A percentile compares a stretch with the other conserved stretches of the same genome.
These are phyloP conservation scores for Amphipyra tragopoginis DNA, from an alignment of 2,888 invertebrate genomes.

Conservation along the genomic window DNA sequence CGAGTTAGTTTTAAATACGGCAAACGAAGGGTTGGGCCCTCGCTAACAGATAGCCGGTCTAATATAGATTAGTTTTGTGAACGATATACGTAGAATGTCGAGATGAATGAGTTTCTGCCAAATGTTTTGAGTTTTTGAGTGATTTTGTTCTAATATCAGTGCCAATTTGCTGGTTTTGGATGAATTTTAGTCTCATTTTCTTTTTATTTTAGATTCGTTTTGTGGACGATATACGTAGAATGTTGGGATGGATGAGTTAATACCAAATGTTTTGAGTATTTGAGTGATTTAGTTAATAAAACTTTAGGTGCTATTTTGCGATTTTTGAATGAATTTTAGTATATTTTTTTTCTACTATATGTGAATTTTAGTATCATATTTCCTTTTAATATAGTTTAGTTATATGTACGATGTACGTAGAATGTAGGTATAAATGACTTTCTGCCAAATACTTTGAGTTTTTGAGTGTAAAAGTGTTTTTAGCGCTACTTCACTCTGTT, in stretches of 20 bases:
- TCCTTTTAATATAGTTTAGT: no score
- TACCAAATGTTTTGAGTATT: not conserved
- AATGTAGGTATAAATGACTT: slow-evolving; percentile 37
- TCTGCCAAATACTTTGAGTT: slow-evolving; percentile 9
- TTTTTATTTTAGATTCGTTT: slow-evolving; percentile 58
- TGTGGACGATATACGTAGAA: slow-evolving; percentile 50
- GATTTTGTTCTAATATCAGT: slow-evolving; percentile 9
- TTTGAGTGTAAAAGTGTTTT: not conserved
- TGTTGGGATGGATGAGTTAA: not conserved
- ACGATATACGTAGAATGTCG: slow-evolving; percentile 48
- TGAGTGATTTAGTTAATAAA: not conserved
- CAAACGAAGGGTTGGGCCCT: slow-evolving; percentile 81
- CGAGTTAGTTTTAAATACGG: slow-evolving; percentile 79
- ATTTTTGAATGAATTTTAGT: no score
- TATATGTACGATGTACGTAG: slow-evolving; percentile 40
- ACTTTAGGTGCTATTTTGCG: no score
- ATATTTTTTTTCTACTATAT: no score
- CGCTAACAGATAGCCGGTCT: slow-evolving; percentile 55
- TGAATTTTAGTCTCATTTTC: no score
- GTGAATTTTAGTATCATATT: no score
- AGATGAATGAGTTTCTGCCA: slow-evolving; percentile 29
- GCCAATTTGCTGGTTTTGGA: not conserved
- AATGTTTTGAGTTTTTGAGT: slow-evolving; percentile 16
- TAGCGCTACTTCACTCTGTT: not conserved
- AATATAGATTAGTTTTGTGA: slow-evolving; percentile 60